Conservation (phyloP, 2,797 vertebrate species). For the Passerculus sandwichensis region DNA sequence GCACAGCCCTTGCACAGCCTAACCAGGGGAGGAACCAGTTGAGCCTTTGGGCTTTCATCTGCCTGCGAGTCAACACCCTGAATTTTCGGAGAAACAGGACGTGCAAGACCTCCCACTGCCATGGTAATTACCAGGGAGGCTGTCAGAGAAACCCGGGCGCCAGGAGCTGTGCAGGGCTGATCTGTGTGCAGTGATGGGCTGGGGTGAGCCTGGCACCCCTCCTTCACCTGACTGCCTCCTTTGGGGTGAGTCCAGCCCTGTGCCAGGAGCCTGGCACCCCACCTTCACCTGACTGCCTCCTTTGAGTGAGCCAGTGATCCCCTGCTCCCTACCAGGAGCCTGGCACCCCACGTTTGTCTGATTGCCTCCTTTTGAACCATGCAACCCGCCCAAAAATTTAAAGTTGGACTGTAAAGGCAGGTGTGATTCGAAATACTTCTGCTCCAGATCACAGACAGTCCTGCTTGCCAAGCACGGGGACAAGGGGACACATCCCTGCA, state of each 20-base stretch:
- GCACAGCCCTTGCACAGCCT: not conserved
- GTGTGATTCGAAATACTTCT: not conserved
- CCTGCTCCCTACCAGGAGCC: not conserved
- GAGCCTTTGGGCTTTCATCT: conserved; percentile 49
- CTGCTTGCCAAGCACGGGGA: not conserved
- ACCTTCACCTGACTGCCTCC: not conserved
- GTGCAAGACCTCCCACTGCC: conserved; percentile 54
- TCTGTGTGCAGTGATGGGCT: not conserved
- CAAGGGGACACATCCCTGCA: not conserved
- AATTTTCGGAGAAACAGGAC: conserved; percentile 46
- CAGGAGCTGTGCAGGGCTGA: not conserved
- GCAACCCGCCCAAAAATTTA: not conserved
- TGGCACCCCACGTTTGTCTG: not conserved
- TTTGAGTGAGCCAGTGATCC: not conserved
- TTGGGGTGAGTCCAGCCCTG: not conserved
- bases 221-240: not conserved
- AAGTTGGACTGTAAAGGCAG: not conserved
- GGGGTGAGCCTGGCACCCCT: not conserved
- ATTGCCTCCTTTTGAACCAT: not conserved
- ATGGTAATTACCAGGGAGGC: conserved; percentile 34
- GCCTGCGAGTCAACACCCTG: conserved; percentile 44
- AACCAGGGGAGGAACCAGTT: conserved; percentile 48
- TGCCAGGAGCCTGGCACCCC: not conserved
- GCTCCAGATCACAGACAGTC: not conserved
- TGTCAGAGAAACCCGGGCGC: not conserved